Conservation (phyloP, 2,888 invertebrate species). For the Iselma pallidipennis region DNA sequence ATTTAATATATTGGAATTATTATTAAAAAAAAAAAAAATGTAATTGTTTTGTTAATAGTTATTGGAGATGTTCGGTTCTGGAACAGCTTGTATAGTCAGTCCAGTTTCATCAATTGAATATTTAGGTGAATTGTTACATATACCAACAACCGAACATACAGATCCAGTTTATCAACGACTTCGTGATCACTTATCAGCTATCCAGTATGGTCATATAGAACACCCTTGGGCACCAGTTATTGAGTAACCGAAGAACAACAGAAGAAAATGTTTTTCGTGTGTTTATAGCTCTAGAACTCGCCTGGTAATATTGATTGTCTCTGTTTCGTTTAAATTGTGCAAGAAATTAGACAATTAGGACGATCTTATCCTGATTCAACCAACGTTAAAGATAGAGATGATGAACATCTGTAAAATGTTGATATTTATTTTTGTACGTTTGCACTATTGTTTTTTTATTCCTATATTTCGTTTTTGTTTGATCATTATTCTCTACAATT, state of each 20-base stretch:
- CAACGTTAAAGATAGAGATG: too few relatives aligned
- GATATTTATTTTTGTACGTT: not conserved
- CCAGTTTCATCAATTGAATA: constrained; percentile 89
- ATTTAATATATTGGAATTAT: not conserved
- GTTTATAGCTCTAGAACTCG: not conserved
- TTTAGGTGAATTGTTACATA: constrained; percentile 65
- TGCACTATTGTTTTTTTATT: too few relatives aligned
- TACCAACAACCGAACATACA: constrained; percentile 77
- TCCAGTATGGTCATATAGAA: constrained; percentile 84
- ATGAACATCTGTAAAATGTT: too few relatives aligned
- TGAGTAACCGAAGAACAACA: constrained; percentile 51
- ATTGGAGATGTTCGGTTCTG: constrained; percentile 96
- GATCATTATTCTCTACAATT: not conserved
- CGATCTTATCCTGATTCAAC: too few relatives aligned
- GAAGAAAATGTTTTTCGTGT: not conserved
- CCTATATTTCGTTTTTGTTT: not conserved
- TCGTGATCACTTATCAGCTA: constrained; percentile 77
- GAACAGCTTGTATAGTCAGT: constrained; percentile 94
- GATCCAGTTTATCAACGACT: constrained; percentile 75
- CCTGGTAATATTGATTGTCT: too few relatives aligned
- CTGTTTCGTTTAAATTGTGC: too few relatives aligned
- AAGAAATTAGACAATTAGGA: too few relatives aligned
- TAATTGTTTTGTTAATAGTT: constrained; percentile 63
- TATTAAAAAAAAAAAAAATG: not conserved
- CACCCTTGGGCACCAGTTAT: constrained; percentile 79